phyloP scores from a whole-genome alignment of 2,888 invertebrate genomes.

The Apamea crenata region DNA sequence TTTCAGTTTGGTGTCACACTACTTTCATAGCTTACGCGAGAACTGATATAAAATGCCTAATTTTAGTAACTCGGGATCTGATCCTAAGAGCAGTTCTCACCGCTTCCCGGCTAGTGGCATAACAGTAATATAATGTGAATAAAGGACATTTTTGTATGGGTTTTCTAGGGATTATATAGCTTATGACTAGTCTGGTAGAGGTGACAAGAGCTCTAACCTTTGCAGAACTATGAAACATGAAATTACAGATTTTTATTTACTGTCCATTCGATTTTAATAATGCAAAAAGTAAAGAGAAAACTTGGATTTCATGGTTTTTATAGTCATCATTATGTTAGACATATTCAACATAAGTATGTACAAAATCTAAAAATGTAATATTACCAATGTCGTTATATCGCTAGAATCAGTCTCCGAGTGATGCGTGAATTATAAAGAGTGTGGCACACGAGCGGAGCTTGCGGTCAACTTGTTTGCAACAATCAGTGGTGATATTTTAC shows the following conservation, averaged over 20 bases:
- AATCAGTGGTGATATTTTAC: conserved; percentile 87
- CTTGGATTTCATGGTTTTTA: conserved; percentile 47
- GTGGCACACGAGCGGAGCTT: conserved; percentile 65
- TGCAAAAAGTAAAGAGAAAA: conserved; percentile 31
- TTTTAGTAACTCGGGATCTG: conserved; percentile 36
- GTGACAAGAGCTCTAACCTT: conserved; percentile 30
- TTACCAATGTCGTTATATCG: neutral
- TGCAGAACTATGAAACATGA: conserved; percentile 40
- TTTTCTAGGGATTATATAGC: conserved; percentile 64
- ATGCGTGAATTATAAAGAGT: conserved; percentile 32
- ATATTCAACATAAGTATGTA: conserved; percentile 20
- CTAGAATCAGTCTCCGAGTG: conserved; percentile 36
- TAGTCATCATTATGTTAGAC: conserved; percentile 14
- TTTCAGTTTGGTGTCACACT: conserved; percentile 51
- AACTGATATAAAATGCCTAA: conserved; percentile 43
- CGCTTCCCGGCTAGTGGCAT: conserved; percentile 44
- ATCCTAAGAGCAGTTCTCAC: conserved; percentile 27
- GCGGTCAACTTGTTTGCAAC: conserved; percentile 76
- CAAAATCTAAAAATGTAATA: conserved; percentile 17
- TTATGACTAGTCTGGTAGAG: conserved; percentile 47
- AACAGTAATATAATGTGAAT: conserved; percentile 57
- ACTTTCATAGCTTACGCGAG: conserved; percentile 32
- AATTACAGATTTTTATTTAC: conserved; percentile 43
- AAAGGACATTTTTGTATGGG: conserved; percentile 68
- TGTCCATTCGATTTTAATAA: conserved; percentile 33